phyloP scores from a whole-genome alignment of 64 coral and sea anemone genomes.

The Trachythela sp. region DNA sequence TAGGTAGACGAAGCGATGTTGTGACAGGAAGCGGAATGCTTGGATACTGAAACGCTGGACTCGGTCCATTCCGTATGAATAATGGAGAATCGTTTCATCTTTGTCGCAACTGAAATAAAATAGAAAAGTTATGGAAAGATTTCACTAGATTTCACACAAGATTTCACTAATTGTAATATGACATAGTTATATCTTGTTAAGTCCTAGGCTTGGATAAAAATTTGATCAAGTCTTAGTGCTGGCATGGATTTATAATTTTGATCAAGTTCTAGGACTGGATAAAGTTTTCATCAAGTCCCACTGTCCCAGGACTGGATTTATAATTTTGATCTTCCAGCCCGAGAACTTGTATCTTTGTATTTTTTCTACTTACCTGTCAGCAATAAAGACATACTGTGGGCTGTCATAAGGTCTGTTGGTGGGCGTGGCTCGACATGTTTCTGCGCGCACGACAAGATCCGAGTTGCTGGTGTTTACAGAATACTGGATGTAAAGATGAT shows the following conservation, averaged over 20 bases:
- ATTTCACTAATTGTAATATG: no score
- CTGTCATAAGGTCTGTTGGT: constrained; percentile 31
- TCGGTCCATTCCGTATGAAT: not conserved
- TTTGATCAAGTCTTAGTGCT: no score
- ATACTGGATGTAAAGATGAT: not conserved
- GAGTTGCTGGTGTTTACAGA: constrained; percentile 4
- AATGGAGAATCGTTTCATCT: constrained; percentile 25
- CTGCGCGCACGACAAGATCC: constrained; percentile 33
- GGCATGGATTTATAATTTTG: no score
- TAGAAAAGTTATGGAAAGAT: not conserved
- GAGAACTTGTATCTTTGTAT: no score
- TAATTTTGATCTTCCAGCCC: no score
- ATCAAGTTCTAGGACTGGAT: no score
- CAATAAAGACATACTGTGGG: constrained; percentile 45
- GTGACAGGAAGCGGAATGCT: constrained; percentile 36
- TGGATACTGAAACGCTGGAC: constrained; percentile 41
- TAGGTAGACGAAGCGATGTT: constrained; percentile 26
- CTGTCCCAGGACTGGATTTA: no score
- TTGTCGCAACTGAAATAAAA: constrained; percentile 26
- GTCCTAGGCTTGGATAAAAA: no score
- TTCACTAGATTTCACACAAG: no score
- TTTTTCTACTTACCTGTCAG: constrained; percentile 20
- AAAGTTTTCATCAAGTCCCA: no score
- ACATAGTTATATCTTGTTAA: no score
- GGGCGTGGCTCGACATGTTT: constrained; percentile 46